Conservation (phyloP, 2,797 vertebrate species). For the Graptemys geographica region DNA sequence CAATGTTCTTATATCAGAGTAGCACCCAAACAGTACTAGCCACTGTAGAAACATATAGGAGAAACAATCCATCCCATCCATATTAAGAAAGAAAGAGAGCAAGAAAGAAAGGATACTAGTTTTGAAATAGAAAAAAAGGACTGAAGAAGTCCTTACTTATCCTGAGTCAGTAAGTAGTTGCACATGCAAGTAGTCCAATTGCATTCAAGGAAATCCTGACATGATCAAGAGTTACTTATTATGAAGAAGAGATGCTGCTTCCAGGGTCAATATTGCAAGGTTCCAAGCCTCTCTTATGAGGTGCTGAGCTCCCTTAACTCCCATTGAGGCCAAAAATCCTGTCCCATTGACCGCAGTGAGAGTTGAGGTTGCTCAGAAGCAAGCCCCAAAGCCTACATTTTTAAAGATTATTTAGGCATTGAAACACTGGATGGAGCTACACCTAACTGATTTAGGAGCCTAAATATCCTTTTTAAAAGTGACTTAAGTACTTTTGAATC, state of each 20-base stretch:
- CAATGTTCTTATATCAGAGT: neutral
- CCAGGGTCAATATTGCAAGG: neutral
- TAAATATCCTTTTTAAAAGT: neutral
- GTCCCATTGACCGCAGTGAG: neutral
- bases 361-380: neutral
- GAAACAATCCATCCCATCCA: neutral
- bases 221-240: neutral
- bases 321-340: neutral
- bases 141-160: neutral
- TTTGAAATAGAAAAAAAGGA: neutral
- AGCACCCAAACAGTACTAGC: neutral
- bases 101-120: neutral
- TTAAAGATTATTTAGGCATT: neutral
- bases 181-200: neutral
- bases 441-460: neutral
- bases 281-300: neutral
- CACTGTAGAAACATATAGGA: neutral
- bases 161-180: neutral
- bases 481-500: neutral
- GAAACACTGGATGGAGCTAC: neutral
- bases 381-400: neutral
- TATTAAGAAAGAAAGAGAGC: neutral
- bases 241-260: neutral
- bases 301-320: neutral
- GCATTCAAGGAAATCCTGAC: neutral